Percentiles rank a stretch among this genome's conserved stretches.
phyloP scores from a whole-genome alignment of 1,140 invertebrate species.

The Habropoda laboriosa region DNA sequence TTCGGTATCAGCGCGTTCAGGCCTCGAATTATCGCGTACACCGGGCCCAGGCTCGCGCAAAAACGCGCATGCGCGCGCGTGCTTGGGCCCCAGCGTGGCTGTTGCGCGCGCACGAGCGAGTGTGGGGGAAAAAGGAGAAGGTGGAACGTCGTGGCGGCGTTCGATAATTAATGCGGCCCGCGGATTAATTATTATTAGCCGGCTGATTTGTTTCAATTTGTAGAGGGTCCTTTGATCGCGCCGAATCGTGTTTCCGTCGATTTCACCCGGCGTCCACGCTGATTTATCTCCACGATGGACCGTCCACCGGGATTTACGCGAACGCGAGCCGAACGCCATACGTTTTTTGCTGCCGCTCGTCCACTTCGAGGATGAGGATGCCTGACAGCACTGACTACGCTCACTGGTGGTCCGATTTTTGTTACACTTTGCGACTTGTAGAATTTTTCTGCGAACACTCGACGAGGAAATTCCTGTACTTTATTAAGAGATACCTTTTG shows the following conservation, averaged over 20 bases:
- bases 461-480: no score
- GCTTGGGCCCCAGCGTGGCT: conserved; percentile 1
- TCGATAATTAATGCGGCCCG: conserved; percentile 75
- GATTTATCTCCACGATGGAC: conserved; percentile 68
- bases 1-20: conserved; percentile 56
- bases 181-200: conserved; percentile 81
- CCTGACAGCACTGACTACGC: neutral
- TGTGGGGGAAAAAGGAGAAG: neutral
- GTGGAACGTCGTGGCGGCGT: conserved; percentile 5
- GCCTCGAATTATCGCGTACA: conserved; percentile 35
- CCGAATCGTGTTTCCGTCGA: conserved; percentile 75
- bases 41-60: conserved; percentile 54
- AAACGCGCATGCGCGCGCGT: conserved; percentile 47
- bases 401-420: neutral
- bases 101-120: neutral
- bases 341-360: conserved; percentile 25
- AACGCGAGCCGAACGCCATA: conserved; percentile 40
- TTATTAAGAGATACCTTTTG: no score
- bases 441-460: no score
- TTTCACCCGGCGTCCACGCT: conserved; percentile 63
- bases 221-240: conserved; percentile 76
- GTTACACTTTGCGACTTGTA: no score
- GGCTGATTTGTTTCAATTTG: conserved; percentile 81
- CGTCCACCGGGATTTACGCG: conserved; percentile 49
- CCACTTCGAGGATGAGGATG: conserved; percentile 1